Evolutionary conservation across 2,888 invertebrate species (phyloP).

Genomic region (Ennomos quercinarius): DNA sequence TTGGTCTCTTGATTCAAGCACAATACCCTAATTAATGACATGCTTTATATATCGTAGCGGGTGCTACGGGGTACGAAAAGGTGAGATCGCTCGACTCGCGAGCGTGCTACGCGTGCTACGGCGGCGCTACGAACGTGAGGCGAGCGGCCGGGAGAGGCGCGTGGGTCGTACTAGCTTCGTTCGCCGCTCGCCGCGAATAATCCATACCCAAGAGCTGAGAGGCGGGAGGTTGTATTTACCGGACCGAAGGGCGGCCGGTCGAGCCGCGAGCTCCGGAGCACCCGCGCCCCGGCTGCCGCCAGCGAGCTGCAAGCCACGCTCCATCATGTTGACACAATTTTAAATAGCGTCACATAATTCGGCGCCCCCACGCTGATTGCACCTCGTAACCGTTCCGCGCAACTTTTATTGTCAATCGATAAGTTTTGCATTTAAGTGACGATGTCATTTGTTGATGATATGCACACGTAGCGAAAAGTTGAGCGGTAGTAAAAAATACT

Average conservation of each 20-base stretch:
- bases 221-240: constrained; percentile 81
- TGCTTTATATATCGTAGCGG: constrained; percentile 64
- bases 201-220: constrained; percentile 70
- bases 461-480: constrained; percentile 23
- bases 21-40: constrained; percentile 66
- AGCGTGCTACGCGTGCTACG: constrained; percentile 56
- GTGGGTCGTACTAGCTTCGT: constrained; percentile 77
- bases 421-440: constrained; percentile 38
- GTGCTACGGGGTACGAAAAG: constrained; percentile 54
- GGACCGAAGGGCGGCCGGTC: constrained; percentile 79
- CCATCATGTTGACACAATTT: constrained; percentile 80
- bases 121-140: constrained; percentile 53
- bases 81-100: constrained; percentile 53
- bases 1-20: constrained; percentile 68
- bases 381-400: constrained; percentile 49
- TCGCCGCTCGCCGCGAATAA: constrained; percentile 75
- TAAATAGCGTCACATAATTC: constrained; percentile 75
- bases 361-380: constrained; percentile 60
- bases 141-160: constrained; percentile 69
- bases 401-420: constrained; percentile 41
- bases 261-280: constrained; percentile 68
- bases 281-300: constrained; percentile 58
- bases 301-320: constrained; percentile 53
- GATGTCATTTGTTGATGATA: constrained; percentile 39
- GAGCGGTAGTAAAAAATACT: constrained; percentile 39